Percentiles rank a stretch among this genome's conserved stretches.
Conservation (phyloP, 2,888 invertebrate genomes). For the Luperina testacea region DNA sequence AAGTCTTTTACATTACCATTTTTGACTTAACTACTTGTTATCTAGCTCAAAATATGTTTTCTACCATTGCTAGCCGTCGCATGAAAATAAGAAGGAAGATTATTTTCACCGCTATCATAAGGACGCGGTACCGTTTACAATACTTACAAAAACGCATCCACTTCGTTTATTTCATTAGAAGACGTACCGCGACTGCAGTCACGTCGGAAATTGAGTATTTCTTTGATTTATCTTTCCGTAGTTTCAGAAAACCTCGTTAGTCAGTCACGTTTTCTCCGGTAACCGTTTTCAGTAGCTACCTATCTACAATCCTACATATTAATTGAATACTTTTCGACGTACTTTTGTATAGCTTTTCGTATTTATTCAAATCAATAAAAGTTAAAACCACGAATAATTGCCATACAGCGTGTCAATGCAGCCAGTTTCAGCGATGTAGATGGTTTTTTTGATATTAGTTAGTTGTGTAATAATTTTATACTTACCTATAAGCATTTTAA, state of each 20-base stretch:
- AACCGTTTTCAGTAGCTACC: neutral
- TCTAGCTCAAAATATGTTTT: neutral
- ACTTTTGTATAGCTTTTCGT: neutral
- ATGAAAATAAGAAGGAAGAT: neutral
- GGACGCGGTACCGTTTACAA: neutral
- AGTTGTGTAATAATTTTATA: neutral
- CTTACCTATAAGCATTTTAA: neutral
- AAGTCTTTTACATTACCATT: neutral
- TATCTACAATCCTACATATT: neutral
- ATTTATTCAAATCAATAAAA: neutral
- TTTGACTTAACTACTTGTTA: neutral
- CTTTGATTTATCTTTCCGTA: constrained; percentile 9
- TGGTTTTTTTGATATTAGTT: neutral
- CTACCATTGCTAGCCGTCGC: neutral
- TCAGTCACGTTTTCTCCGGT: constrained; percentile 5
- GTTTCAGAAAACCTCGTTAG: constrained; percentile 13
- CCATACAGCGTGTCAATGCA: neutral
- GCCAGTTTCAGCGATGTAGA: neutral
- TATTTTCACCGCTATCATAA: neutral
- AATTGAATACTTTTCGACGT: neutral
- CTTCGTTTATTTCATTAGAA: constrained; percentile 4
- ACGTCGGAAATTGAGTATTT: constrained; percentile 11
- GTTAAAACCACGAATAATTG: neutral
- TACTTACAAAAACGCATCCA: constrained; percentile 2
- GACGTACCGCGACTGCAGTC: neutral